These are phyloP conservation scores for Imbricaverruca yamaguchii DNA, from an alignment of 2,888 invertebrate species.

Conservation along the genomic window DNA sequence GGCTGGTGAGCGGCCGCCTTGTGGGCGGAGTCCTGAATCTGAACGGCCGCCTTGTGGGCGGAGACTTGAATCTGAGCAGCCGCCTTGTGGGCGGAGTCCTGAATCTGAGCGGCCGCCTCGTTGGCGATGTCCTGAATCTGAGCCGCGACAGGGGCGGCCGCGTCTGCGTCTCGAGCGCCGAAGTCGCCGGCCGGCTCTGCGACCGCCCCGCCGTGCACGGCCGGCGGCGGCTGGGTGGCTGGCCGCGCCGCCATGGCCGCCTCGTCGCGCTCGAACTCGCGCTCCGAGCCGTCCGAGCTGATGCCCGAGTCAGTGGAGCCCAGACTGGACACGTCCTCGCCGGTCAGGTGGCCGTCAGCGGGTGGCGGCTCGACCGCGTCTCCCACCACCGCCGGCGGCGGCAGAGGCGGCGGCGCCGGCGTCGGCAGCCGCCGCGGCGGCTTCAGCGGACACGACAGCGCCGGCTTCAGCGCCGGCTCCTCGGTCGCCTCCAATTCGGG, in stretches of 20 bases:
- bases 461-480: slow-evolving; percentile 31
- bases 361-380: slow-evolving; percentile 20
- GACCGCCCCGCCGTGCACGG: slow-evolving; percentile 23
- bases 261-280: slow-evolving; percentile 27
- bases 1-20: neutral
- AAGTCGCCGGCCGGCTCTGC: slow-evolving; percentile 35
- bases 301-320: slow-evolving; percentile 78
- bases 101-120: slow-evolving; percentile 50
- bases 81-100: slow-evolving; percentile 3
- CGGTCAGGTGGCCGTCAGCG: slow-evolving; percentile 42
- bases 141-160: slow-evolving; percentile 46
- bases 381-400: slow-evolving; percentile 25
- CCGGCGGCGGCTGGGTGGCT: neutral
- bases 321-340: slow-evolving; percentile 53
- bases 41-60: slow-evolving; percentile 56
- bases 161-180: slow-evolving; percentile 44
- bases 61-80: slow-evolving; percentile 52
- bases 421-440: slow-evolving; percentile 23
- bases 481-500: slow-evolving; percentile 67
- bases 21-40: slow-evolving; percentile 34
- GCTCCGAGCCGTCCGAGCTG: slow-evolving; percentile 45
- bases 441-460: slow-evolving; percentile 27
- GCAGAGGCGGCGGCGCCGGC: slow-evolving; percentile 19
- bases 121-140: slow-evolving; percentile 70
- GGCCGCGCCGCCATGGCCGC: slow-evolving; percentile 25